A percentile compares a stretch with the other conserved stretches of the same genome.
These are phyloP conservation scores for Coleophora flavipennella DNA, from an alignment of 2,888 invertebrate genomes.

Conservation along the genomic window DNA sequence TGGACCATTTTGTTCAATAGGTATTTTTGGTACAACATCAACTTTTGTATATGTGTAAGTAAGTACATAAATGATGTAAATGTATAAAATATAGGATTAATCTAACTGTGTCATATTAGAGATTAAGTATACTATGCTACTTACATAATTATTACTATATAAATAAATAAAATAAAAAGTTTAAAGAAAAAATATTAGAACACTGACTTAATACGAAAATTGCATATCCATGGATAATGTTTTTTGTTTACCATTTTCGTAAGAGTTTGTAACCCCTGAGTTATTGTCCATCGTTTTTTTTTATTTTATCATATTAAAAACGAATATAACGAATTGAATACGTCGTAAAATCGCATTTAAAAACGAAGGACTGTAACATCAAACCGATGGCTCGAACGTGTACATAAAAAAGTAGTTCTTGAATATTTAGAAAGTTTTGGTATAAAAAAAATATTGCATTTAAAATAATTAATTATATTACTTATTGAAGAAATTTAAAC, in stretches of 20 bases:
- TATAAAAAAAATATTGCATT: conserved; percentile 63
- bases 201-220: conserved; percentile 42
- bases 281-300: too few relatives aligned
- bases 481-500: conserved; percentile 30
- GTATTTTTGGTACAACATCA: conserved; percentile 36
- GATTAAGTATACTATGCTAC: conserved; percentile 67
- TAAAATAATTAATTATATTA: conserved; percentile 49
- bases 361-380: too few relatives aligned
- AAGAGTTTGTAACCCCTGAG: conserved; percentile 9
- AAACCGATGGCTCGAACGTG: conserved; percentile 23
- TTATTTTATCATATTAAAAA: too few relatives aligned
- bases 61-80: conserved; percentile 64
- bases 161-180: conserved; percentile 35
- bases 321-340: too few relatives aligned
- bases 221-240: conserved; percentile 15
- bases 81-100: conserved; percentile 63
- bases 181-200: conserved; percentile 61
- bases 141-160: conserved; percentile 65
- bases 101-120: conserved; percentile 72
- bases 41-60: conserved; percentile 65
- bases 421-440: conserved; percentile 54
- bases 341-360: too few relatives aligned
- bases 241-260: conserved; percentile 8
- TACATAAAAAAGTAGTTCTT: conserved; percentile 65
- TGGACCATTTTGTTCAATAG: conserved; percentile 18